Base-by-base conservation (phyloP, 92 coral and sea anemone species). In the Montipora capitata region DNA sequence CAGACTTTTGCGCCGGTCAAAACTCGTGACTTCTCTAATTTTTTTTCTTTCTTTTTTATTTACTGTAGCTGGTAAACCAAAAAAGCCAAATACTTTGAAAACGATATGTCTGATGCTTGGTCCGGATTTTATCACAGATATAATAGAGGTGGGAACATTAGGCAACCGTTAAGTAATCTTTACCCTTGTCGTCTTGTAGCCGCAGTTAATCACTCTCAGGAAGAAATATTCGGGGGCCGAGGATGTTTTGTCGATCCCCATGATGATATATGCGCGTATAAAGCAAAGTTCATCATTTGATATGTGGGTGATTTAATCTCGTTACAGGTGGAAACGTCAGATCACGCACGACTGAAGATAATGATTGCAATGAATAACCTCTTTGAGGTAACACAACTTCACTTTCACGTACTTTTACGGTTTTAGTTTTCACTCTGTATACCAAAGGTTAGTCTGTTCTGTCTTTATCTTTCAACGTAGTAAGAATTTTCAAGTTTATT, bases 61-160 rank as follows among this genome's bases (percentile, higher is more conserved):
- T 27, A 27, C 38, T 12, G 12, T 84, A 96, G 99, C 99, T 87
- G 99, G 99, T 20, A 95, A 96, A 80, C 98, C 99, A 2, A 97
- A 97, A 77, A 89, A 83, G 65, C 90, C 96, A 44, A 92, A 90
- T 43, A 98, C 99, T n/a, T 83, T 97, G 77, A 96, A 90, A 85
- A 97, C 97, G 75, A 93, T 97, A 52, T 94, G 96, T 63, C 78
- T 97, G 82, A 95, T 97, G 99, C 87, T 97, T 20, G 99, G 99
- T 16, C 97, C 96, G 10, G 99, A 97, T 73, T 97, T 95, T 45
- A 97, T 97, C 49, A 95, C 99, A 4, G 99, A 97, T 76, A 65
- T 95, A 11, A 85, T 97, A n/a, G 99, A 95, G 99, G 99, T 96
- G 66, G 51, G 87, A 13, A 63, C 3, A 49, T 17, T 16, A 5